Base-by-base conservation (phyloP, 53 echinoderm and acorn worm species). In the Glandiceps talaboti region DNA sequence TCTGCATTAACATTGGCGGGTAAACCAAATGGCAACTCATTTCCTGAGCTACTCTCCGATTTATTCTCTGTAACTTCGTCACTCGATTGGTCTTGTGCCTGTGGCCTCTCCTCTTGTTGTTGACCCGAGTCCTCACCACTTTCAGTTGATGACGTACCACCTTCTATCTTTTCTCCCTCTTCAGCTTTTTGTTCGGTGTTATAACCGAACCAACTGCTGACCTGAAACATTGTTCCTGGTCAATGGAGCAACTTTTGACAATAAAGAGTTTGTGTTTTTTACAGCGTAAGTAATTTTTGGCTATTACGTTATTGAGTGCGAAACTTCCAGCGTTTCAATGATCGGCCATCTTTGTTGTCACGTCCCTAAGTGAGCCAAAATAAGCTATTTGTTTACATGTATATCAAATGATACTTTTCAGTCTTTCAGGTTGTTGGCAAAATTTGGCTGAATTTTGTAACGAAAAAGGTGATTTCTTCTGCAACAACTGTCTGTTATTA, bases 181-280 rank as follows among this genome's bases (percentile, higher is more conserved):
- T 80, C 33, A 14, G 74, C 77, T 77, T 85, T 83, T 32, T 73
- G 81, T n/a, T 87, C 73, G 33, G 84, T 92, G 28, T 92, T 84
- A 73, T 81, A 86, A 77, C 92, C 92, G 92, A 91, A 94, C 95
- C 95, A 94, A 75, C 85, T 92, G 31, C 85, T 92, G 76, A 94
- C 79, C 86, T 92, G 82, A 29, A 92, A 91, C 95, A 94, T 94
- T 74, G 31, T 86, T 32, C 77, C 27, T 80, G 64, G 6, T 45
- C n/a, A n/a, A n/a, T n/a, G n/a, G n/a, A n/a, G n/a, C n/a, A n/a
- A n/a, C n/a, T n/a, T n/a, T n/a, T n/a, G n/a, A n/a, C n/a, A n/a
- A n/a, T n/a, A n/a, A n/a, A n/a, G n/a, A n/a, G n/a, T n/a, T n/a
- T n/a, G n/a, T n/a, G n/a, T n/a, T n/a, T n/a, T n/a, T n/a, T n/a